phyloP scores from a whole-genome alignment of 2,797 vertebrate genomes.

The Clamator glandarius region DNA sequence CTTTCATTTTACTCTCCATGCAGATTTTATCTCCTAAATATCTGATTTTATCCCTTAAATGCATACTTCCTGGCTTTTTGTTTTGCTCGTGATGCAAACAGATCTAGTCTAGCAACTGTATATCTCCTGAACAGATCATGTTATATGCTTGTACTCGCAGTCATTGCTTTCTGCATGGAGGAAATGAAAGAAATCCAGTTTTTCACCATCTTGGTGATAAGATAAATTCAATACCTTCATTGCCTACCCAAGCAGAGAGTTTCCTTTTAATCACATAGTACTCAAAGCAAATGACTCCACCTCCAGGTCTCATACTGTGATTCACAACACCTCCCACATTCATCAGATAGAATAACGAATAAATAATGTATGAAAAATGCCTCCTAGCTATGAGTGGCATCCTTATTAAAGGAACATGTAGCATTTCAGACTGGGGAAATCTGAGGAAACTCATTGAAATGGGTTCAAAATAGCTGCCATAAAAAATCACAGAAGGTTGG shows the following conservation, averaged over 20 bases:
- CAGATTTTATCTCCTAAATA: slow-evolving; percentile 52
- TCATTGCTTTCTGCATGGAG: slow-evolving; percentile 9
- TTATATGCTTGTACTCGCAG: slow-evolving; percentile 13
- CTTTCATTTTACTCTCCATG: slow-evolving; percentile 26
- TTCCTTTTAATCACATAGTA: slow-evolving; percentile 50
- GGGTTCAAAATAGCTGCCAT: slow-evolving; percentile 25
- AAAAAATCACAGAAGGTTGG: slow-evolving; percentile 8
- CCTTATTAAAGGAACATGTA: slow-evolving; percentile 10
- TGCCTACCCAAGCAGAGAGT: slow-evolving; percentile 16
- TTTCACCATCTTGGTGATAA: slow-evolving; percentile 33
- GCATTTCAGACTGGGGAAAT: neutral
- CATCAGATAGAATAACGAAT: slow-evolving; percentile 44
- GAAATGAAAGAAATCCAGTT: slow-evolving; percentile 53
- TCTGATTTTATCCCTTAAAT: slow-evolving; percentile 29
- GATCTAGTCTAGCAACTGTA: slow-evolving; percentile 35
- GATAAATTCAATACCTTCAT: slow-evolving; percentile 25
- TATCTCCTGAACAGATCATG: slow-evolving; percentile 30
- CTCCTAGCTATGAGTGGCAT: slow-evolving; percentile 21
- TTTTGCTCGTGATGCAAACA: slow-evolving; percentile 42
- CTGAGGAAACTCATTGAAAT: slow-evolving; percentile 2
- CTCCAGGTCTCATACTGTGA: slow-evolving; percentile 35
- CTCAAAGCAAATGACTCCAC: slow-evolving; percentile 51
- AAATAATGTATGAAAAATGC: slow-evolving; percentile 51
- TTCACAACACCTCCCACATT: slow-evolving; percentile 47
- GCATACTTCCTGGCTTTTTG: neutral